Percentiles rank a stretch among this genome's conserved stretches.
Evolutionary conservation across 2,113 vertebrate species (phyloP).

Genomic region (Micronycteris hirsuta): DNA sequence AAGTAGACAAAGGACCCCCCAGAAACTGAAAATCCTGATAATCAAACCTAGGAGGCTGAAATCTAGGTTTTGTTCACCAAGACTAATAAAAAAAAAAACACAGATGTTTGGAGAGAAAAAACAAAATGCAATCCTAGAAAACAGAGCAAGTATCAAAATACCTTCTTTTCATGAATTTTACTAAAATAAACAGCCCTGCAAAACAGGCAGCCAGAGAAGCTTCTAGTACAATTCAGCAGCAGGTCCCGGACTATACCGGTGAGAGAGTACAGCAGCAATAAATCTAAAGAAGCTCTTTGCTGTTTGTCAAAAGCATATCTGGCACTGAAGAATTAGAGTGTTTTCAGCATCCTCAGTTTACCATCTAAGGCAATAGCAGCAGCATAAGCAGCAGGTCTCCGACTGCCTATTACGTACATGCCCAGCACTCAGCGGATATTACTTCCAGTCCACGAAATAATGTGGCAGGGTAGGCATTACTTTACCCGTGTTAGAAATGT

Average conservation of each 20-base stretch:
- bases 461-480: no score
- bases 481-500: background rate
- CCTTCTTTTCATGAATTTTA: background rate
- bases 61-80: background rate
- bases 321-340: background rate
- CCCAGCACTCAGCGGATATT: no score
- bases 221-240: background rate
- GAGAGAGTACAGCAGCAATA: background rate
- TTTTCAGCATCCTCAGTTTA: background rate
- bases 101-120: background rate
- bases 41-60: background rate
- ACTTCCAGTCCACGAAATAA: no score
- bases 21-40: background rate
- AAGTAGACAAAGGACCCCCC: background rate
- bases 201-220: background rate
- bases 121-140: background rate
- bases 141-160: background rate
- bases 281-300: background rate
- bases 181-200: background rate
- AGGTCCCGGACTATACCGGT: background rate
- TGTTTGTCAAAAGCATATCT: background rate
- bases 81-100: background rate
- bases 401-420: no score
- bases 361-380: background rate
- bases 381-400: no score